Conservation (phyloP, 2,113 vertebrate species). For the Sitta europaea region DNA sequence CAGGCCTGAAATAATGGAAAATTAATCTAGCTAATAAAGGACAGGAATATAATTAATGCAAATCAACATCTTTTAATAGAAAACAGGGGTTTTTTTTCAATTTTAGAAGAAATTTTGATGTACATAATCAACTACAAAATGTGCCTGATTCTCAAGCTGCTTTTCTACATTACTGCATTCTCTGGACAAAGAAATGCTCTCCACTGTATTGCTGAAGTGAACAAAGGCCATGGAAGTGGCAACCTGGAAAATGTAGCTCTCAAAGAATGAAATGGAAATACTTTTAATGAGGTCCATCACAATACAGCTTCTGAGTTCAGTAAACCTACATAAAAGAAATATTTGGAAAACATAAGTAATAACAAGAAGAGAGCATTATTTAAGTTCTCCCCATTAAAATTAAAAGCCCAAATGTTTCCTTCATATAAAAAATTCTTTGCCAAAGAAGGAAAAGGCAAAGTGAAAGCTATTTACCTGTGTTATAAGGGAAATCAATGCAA, state of each 20-base stretch:
- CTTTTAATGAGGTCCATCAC: neutral
- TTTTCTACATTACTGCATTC: neutral
- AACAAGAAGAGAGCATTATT: neutral
- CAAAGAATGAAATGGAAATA: neutral
- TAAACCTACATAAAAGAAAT: neutral
- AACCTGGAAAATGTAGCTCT: neutral
- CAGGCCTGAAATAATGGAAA: neutral
- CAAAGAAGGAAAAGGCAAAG: neutral
- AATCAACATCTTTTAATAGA: neutral
- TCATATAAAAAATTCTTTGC: neutral
- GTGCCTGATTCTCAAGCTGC: rapidly evolving
- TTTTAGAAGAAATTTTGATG: neutral
- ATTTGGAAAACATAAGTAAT: neutral
- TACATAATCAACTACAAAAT: neutral
- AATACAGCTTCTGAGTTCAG: neutral
- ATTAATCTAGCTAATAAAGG: neutral
- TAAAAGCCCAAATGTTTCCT: neutral
- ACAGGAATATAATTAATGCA: neutral
- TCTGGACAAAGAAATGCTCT: neutral
- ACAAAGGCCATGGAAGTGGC: neutral
- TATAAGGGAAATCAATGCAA: neutral
- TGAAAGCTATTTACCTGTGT: neutral
- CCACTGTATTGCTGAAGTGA: neutral
- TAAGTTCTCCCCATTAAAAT: neutral
- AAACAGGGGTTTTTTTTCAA: neutral